Conservation (phyloP, 37 sponge, comb jelly and placozoan genomes). For the Ianthella basta region DNA sequence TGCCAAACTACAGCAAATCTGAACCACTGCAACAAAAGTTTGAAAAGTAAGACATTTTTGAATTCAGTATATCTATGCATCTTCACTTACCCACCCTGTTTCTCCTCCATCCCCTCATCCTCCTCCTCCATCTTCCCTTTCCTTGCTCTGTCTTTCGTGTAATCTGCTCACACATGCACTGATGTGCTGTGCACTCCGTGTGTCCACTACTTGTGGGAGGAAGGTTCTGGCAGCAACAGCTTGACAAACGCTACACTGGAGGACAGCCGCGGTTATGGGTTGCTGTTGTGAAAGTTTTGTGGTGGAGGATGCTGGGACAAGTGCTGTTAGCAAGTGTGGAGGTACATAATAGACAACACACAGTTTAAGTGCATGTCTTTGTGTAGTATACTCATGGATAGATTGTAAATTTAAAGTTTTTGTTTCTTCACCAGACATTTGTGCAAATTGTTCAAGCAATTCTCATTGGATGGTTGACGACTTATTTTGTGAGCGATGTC, state of each 20-base stretch:
- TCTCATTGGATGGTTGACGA: constrained; percentile 50
- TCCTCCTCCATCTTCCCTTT: too few relatives aligned
- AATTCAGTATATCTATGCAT: too few relatives aligned
- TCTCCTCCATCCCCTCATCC: too few relatives aligned
- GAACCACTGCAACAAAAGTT: constrained; percentile 39
- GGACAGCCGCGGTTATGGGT: constrained; percentile 47
- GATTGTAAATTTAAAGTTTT: background rate
- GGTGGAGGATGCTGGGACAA: constrained; percentile 41
- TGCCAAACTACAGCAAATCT: constrained; percentile 52
- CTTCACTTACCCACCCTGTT: too few relatives aligned
- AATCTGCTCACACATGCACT: background rate
- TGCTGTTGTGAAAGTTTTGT: constrained; percentile 48
- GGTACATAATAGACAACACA: constrained; percentile 32
- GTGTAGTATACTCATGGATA: background rate
- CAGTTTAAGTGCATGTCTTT: background rate
- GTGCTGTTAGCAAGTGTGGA: constrained; percentile 21
- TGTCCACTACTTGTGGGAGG: background rate
- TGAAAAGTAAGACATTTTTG: constrained; percentile 41
- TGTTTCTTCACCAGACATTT: background rate
- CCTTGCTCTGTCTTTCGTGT: too few relatives aligned
- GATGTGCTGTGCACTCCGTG: background rate
- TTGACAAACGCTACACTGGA: constrained; percentile 34
- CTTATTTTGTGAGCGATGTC: constrained; percentile 50
- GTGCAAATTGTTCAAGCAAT: background rate
- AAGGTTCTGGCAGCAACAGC: constrained; percentile 62